Base-by-base conservation (phyloP, 2,113 vertebrate genomes). In the Plecotus auritus region DNA sequence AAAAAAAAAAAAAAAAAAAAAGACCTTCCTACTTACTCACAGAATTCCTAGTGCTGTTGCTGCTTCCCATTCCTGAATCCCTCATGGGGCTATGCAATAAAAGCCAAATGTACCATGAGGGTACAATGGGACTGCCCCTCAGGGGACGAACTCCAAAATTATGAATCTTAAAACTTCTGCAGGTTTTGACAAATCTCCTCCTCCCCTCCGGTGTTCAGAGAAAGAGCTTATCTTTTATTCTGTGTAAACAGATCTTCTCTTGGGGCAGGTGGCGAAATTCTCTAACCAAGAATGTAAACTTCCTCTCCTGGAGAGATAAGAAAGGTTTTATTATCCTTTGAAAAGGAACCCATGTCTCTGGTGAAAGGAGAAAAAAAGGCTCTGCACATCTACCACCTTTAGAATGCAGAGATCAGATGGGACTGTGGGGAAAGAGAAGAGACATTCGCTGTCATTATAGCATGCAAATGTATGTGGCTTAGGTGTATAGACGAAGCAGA, bases 21-120 rank as follows among this genome's bases (percentile, higher is more conserved):
- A 14, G 4, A 49, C 6, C 18, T 26, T 81, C 69, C 40, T 51
- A 22, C 73, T 90, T 47, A 4, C 8, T 89, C 17, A 18, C 1
- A 30, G 40, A 86, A 82, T 23, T 7, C 6, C 9, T 35, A 16
- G 1, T n/a, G 1, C 9, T 42, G 0, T 16, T 86, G 3, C 18
- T 67, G 0, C 78, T 64, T 92, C 4, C 59, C 17, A 8, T 13
- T 1, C 1, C 20, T 0, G 7, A 35, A 0, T 23, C 4, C 12
- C 3, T 30, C 7, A n/a, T 35, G 23, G 8, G 51, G 1, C 28
- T 69, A 5, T 11, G 1, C 18, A 22, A 54, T 17, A 8, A 85
- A 23, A 80, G 1, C 1, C 45, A 76, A 72, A 59, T 14, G 1
- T 22, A 37, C 17, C 3, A 0, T 54, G 7, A 7, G 20, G 10